Base-by-base conservation (phyloP, 2,113 vertebrate species). In the Fulmarus glacialis region DNA sequence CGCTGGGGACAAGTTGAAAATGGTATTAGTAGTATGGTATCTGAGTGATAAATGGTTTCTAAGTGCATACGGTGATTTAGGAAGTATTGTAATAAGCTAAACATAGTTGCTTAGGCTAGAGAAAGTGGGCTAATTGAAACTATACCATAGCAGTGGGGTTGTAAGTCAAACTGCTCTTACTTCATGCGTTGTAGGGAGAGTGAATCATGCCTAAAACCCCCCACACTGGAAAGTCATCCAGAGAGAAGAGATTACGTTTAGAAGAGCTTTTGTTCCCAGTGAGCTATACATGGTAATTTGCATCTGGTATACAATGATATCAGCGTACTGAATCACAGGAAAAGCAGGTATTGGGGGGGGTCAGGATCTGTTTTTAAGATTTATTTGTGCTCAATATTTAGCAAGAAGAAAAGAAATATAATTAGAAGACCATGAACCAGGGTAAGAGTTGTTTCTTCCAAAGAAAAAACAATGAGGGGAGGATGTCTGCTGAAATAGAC, bases 301-400 rank as follows among this genome's bases (percentile, higher is more conserved):
- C 21, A 11, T 68, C 52, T 91, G 73, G n/a, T 75, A 7, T 52
- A 87, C 62, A 91, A 85, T 90, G 53, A 3, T 77, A 60, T n/a
- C 43, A 40, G 40, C 48, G 15, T 26, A n/a, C 22, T 90, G 96
- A 96, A 97, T 97, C 8, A 3, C 95, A 97, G 95, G 96, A 97
- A 97, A 48, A 94, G 27, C 60, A 77, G 30, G 21, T 82, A 79
- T 12, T 78, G 26, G 34, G 36, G 70, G 23, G 18, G 30, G 26
- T 36, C 63, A 91, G 62, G 56, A n/a, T 94, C 92, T 95, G 90
- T n/a, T 95, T 96, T 91, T 82, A 32, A 75, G 56, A 82, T 88
- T 47, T 60, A 50, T 75, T 87, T 95, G 58, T 85, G 21, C 16
- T 93, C 74, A 53, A 45, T 85, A 80, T 79, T 82, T 75, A 95